Base-by-base conservation (phyloP, 2,888 invertebrate genomes). In the Brachyptera putata region DNA sequence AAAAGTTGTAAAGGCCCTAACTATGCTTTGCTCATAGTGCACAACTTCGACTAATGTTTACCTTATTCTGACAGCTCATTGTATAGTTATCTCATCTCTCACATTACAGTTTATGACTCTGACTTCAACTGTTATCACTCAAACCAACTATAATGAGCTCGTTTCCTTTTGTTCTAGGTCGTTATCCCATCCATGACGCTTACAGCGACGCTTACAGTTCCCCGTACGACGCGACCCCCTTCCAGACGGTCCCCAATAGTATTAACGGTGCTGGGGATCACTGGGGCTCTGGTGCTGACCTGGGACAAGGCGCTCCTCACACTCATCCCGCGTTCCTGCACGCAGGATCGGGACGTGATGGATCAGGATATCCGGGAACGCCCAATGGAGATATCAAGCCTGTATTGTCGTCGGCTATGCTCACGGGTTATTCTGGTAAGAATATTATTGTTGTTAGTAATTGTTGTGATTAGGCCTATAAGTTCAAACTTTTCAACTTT, bases 241-340 rank as follows among this genome's bases (percentile, higher is more conserved):
- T 88, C 73, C 89, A 89, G 73, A 85, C 87, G 61, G 89, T 90
- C 68, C 85, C 86, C 48, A 83, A 53, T 36, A 53, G 53, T 36
- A 34, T 53, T 21, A 34, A 80, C 67, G 75, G 75, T 55, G 68
- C 73, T 39, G 72, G 66, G 21, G 34, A 34, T 49, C 80, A 79
- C 66, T 81, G 76, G 81, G 78, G 70, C 70, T 70, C 72, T 37
- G 61, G 62, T 26, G 36, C 62, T 22, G 67, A 64, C 26, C 49
- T 61, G 56, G 63, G 58, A n/a, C 60, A 65, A 68, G 46, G 60
- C 21, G 49, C 18, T 7, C 58, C 53, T 3, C 66, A 65, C 57
- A 67, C 67, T 43, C 70, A 69, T 64, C 71, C 67, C 34, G 70
- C 69, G 57, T 71, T 69, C 63, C 65, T 77, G 37, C 76, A 75